Base-by-base conservation (phyloP, 2,888 invertebrate genomes). In the Pristionchus mayeri region DNA sequence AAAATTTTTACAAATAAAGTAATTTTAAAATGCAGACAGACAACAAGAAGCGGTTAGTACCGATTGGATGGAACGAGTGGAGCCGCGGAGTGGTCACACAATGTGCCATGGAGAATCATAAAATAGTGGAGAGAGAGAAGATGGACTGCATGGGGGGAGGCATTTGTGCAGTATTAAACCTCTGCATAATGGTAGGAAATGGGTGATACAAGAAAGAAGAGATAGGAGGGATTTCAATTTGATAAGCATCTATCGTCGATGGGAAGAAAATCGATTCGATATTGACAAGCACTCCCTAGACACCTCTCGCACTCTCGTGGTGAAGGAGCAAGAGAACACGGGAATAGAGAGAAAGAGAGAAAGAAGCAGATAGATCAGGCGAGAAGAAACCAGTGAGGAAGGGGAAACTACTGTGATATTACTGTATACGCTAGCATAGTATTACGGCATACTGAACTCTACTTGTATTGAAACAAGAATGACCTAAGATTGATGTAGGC, bases 171-270 rank as follows among this genome's bases (percentile, higher is more conserved):
- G 71, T 71, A 44, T 71, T 71, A 71, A 71, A 71, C 71, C 44
- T 24, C n/a, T 3, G 34, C 24, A 71, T 44, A 71, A 71, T 44
- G 71, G 44, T 71, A 71, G 71, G 44, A 71, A 44, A n/a, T 37
- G 40, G n/a, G 71, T 21, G 71, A n/a, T 37, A 40, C 40, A 71
- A 71, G 71, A 71, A 71, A 71, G 63, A 30, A 37, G 71, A 71
- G 71, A 71, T 37, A 71, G 40, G 18, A 34, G 71, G 71, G 71
- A 71, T 71, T 71, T 44, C 71, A 71, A 71, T 71, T 40, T 71
- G 71, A 71, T 71, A 71, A 71, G 71, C 71, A 71, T 71, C 71
- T 71, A 71, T 71, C 71, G 24, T 44, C 40, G 44, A n/a, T 40
- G 40, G 71, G 37, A 24, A 40, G 4, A 67, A 7, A 71, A 71